Base-by-base conservation (phyloP, 1,140 invertebrate species). In the Notospermus geniculatus region DNA sequence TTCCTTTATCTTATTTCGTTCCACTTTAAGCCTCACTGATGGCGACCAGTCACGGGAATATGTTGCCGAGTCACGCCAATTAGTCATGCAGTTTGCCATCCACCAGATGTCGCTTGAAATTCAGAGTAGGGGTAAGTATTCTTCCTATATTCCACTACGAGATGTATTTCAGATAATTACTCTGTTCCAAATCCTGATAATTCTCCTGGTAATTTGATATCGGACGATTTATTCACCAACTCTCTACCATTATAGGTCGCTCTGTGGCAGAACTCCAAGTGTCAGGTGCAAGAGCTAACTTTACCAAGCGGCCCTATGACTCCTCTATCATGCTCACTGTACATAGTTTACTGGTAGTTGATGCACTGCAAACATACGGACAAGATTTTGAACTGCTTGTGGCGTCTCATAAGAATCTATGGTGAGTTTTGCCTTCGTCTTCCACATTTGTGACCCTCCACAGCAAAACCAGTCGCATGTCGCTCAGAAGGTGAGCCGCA, bases 351-450 rank as follows among this genome's bases (percentile, higher is more conserved):
- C 83, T 97, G 11, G 78, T 98, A 11, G 94, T 95, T 0, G 95
- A 98, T 84, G 94, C 93, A 46, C 83, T 97, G 66, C 95, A 98
- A 79, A 93, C 91, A 9, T 95, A 93, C 81, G 94, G 95, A 0
- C 88, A 89, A 1, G 94, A 98, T 83, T 98, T 95, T 84, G 94
- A 97, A 76, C 80, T 97, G 7, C 82, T 97, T 1, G 88, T 96
- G 13, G 94, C 94, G 11, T 96, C 93, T 78, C 94, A 97, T 81
- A 91, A 91, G 75, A 91, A 95, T 77, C 89, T 97, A 22, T 90
- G 90, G 89, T 90, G 79, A 76, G 71, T 60, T 19, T 17, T 54
- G 22, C 23, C 43, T 13, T 27, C 19, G 22, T 63, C 30, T 52
- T 59, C 45, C 62, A 17, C 57, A 5, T 58, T n/a, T n/a, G n/a